Percentiles rank a stretch among this genome's conserved stretches.
These are phyloP conservation scores for Phthorimaea operculella DNA, from an alignment of 1,140 invertebrate genomes.

Conservation along the genomic window DNA sequence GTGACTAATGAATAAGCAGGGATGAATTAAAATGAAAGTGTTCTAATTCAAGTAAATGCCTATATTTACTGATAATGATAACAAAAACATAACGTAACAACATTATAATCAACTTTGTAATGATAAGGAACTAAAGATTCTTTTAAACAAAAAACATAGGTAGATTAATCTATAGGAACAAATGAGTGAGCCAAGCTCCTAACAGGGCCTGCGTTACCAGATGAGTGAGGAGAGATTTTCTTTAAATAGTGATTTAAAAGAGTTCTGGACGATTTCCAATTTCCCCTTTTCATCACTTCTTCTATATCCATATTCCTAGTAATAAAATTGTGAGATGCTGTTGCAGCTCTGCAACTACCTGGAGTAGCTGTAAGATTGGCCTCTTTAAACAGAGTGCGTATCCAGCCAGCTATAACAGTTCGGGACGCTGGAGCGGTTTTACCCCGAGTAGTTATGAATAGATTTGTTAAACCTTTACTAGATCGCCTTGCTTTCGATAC, in stretches of 20 bases:
- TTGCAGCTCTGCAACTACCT: background rate
- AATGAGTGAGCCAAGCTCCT: no score
- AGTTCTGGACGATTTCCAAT: background rate
- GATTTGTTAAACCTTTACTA: background rate
- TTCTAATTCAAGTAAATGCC: background rate
- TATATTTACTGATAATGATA: background rate
- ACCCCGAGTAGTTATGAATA: background rate
- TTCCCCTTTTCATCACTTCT: background rate
- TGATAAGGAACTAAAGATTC: no score
- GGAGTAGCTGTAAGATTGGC: background rate
- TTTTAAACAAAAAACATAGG: no score
- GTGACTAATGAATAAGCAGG: background rate
- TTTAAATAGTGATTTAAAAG: background rate
- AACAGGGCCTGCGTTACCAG: no score
- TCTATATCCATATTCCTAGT: background rate
- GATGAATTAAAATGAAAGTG: no score
- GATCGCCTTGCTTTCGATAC: background rate
- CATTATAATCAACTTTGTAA: no score
- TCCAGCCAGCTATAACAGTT: background rate
- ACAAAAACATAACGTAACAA: background rate
- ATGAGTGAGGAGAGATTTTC: background rate
- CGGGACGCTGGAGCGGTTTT: background rate
- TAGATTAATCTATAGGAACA: no score
- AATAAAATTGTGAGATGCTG: background rate
- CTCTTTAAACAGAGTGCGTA: slow-evolving; percentile 1